Percentiles rank a stretch among this genome's conserved stretches.
phyloP scores from a whole-genome alignment of 2,113 vertebrate genomes.

The Xenopus borealis region DNA sequence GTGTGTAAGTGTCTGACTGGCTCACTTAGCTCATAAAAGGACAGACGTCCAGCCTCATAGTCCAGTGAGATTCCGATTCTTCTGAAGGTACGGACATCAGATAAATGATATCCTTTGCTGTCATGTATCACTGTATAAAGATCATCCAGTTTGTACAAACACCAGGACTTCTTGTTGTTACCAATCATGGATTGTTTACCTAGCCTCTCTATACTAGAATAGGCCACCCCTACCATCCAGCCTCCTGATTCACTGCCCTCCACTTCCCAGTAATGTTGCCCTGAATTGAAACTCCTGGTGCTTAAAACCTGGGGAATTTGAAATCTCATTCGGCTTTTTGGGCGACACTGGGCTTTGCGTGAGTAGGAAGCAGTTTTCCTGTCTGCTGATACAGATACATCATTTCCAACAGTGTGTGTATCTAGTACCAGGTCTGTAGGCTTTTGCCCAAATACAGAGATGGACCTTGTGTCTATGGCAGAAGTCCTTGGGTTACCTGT shows the following conservation, averaged over 20 bases:
- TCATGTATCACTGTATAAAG: neutral
- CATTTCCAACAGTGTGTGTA: neutral
- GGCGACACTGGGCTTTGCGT: neutral
- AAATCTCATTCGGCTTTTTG: neutral
- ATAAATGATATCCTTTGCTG: neutral
- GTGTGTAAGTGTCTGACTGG: conserved; percentile 17
- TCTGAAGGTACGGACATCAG: neutral
- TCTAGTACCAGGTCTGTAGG: neutral
- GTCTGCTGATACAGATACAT: neutral
- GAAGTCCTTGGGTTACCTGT: too few relatives aligned
- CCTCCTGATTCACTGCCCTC: neutral
- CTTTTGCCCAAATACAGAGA: neutral
- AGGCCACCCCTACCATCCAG: neutral
- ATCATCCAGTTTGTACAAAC: neutral
- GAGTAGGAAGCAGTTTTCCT: neutral
- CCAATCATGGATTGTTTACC: neutral
- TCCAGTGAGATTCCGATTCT: conserved; percentile 23
- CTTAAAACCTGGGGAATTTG: neutral
- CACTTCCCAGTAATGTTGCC: conserved; percentile 3
- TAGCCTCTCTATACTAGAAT: neutral
- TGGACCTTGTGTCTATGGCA: too few relatives aligned
- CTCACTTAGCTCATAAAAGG: conserved; percentile 16
- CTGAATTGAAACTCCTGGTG: neutral
- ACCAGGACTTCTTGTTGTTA: neutral
- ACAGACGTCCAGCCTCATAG: conserved; percentile 25